Percentiles rank a stretch among this genome's conserved stretches.
These are phyloP conservation scores for Apolygus lucorum DNA, from an alignment of 1,140 invertebrate species.

Conservation along the genomic window DNA sequence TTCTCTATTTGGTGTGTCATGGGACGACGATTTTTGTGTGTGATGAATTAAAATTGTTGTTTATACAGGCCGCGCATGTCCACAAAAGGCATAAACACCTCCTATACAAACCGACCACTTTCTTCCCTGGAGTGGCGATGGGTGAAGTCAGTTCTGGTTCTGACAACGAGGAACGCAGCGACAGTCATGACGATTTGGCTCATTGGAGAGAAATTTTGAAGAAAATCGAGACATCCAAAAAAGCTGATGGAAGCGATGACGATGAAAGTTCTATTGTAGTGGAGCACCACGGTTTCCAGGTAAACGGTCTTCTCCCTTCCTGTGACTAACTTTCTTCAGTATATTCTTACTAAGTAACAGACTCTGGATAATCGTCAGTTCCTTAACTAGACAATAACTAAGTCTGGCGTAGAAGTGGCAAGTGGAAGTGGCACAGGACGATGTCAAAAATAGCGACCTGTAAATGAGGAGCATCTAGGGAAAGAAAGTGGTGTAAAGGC, in stretches of 20 bases:
- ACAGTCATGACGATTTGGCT: constrained; percentile 29
- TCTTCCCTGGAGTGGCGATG: constrained; percentile 50
- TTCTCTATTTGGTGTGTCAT: no score
- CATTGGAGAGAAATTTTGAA: constrained; percentile 36
- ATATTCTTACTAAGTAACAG: neutral
- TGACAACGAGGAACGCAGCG: constrained; percentile 34
- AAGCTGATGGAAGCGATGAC: constrained; percentile 42
- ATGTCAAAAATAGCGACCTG: no score
- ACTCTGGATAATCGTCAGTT: neutral
- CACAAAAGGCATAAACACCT: constrained; percentile 46
- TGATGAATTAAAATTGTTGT: neutral
- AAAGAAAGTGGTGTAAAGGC: no score
- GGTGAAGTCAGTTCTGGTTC: constrained; percentile 21
- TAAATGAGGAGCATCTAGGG: no score
- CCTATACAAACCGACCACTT: constrained; percentile 57
- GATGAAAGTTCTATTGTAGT: constrained; percentile 32
- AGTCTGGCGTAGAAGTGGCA: no score
- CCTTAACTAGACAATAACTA: no score
- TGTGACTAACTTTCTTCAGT: neutral
- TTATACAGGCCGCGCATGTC: constrained; percentile 40
- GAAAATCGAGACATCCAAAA: constrained; percentile 37
- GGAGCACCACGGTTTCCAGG: constrained; percentile 44
- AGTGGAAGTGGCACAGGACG: no score
- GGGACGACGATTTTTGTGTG: no score
- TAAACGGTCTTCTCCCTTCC: constrained; percentile 34